Percentiles rank a stretch among this genome's conserved stretches.
phyloP scores from a whole-genome alignment of 2,797 vertebrate genomes.

The Rhinella marina region DNA sequence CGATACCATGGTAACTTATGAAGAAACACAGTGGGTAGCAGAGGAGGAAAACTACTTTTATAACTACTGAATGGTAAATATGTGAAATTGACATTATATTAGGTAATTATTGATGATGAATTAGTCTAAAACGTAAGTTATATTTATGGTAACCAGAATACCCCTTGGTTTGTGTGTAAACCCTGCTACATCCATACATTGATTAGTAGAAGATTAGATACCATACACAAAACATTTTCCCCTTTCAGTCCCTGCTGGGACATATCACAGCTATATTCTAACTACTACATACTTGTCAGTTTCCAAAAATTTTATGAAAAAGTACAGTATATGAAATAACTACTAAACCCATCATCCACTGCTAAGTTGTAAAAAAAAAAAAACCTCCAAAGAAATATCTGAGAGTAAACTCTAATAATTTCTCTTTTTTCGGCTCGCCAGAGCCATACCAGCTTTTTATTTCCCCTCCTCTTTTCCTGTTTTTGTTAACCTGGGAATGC shows the following conservation, averaged over 20 bases:
- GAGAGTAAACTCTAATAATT: slow-evolving; percentile 37
- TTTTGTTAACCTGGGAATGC: slow-evolving; percentile 63
- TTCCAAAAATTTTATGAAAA: background rate
- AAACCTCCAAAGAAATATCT: slow-evolving; percentile 3
- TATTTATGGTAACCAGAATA: too few relatives aligned
- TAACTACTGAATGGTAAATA: too few relatives aligned
- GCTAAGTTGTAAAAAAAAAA: slow-evolving; percentile 1
- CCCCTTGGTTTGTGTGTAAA: too few relatives aligned
- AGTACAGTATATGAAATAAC: slow-evolving; percentile 8
- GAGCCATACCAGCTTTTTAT: slow-evolving; percentile 43
- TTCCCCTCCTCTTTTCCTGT: slow-evolving; percentile 57
- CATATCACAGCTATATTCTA: background rate
- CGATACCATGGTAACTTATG: too few relatives aligned
- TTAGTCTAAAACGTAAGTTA: too few relatives aligned
- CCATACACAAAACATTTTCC: background rate
- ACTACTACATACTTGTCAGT: background rate
- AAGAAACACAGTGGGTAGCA: too few relatives aligned
- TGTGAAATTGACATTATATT: too few relatives aligned
- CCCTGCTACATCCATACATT: too few relatives aligned
- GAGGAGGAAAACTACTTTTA: too few relatives aligned
- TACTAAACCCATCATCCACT: slow-evolving; percentile 19
- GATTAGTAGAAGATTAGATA: too few relatives aligned
- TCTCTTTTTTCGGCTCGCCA: slow-evolving; percentile 17
- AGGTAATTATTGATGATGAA: too few relatives aligned
- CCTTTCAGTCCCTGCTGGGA: background rate